Evolutionary conservation across 2,888 invertebrate species (phyloP), one percentile per base, ranked within the genome.

Genomic region (Perdita meconis): DNA sequence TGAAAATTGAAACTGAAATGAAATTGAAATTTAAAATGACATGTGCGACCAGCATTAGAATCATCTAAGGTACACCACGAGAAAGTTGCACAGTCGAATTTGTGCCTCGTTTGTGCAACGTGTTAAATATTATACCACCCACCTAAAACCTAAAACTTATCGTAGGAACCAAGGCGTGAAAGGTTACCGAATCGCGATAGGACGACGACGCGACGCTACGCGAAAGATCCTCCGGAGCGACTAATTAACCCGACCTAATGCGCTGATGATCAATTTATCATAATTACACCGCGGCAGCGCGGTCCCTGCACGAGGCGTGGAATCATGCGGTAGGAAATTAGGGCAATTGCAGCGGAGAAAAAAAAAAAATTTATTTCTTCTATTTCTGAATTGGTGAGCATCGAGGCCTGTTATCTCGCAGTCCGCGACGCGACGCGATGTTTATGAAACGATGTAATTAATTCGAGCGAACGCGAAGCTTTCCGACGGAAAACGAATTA

Each of bases 251-350:
- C 65, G 47, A 8, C 55, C 53, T 60, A 42, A 61, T 76, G 42
- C 38, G 55, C 70, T 69, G 69, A 61, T 44, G 61, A 60, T 70
- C 65, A 60, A 70, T 78, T 60, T 69, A 50, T 70, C 65, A 55
- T 76, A 78, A 78, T 78, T 78, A 78, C 51, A 53, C 40, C 44
- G 36, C 16, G 10, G 57, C 22, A 57, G 55, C 12, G 51, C 22
- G 51, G 42, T 53, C 30, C 50, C 34, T 8, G 30, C 1, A 16
- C n/a, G 36, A 50, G 63, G 34, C 19, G 36, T 26, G 26, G 60
- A 19, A 65, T 60, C 34, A 42, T 30, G 66, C 24, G 16, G 1
- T 2, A 12, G 13, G 12, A 59, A 75, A 75, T 75, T 76, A 76
- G 60, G 65, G 50, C 42, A 60, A 73, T 74, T 76, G 74, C 60